Percentiles rank a stretch among this genome's conserved stretches.
phyloP scores from a whole-genome alignment of 1,140 invertebrate genomes.

The Pararge aegeria region DNA sequence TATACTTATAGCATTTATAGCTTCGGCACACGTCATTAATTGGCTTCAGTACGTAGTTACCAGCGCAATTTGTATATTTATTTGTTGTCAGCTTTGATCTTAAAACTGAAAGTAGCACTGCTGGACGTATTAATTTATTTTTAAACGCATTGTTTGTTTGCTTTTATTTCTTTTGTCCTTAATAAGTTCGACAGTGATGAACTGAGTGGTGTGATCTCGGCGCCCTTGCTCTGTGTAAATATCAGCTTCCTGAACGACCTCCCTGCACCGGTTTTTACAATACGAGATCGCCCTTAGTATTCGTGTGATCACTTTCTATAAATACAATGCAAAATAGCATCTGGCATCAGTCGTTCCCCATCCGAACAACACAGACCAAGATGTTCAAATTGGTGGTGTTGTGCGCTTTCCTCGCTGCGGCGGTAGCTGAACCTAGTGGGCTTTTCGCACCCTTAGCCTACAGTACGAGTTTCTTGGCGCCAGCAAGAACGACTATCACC shows the following conservation, averaged over 20 bases:
- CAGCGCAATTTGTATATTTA: not conserved
- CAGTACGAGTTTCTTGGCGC: constrained; percentile 48
- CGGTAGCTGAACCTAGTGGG: constrained; percentile 55
- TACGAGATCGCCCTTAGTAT: constrained; percentile 64
- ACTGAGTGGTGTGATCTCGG: constrained; percentile 45
- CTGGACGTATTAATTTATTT: not conserved
- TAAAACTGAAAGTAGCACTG: constrained; percentile 4
- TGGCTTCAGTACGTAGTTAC: not conserved
- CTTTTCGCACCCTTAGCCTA: constrained; percentile 51
- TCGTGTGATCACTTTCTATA: constrained; percentile 60
- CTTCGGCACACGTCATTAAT: not conserved
- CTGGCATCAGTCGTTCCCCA: constrained; percentile 60
- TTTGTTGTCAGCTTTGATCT: not conserved
- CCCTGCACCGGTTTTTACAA: constrained; percentile 67
- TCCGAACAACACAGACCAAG: constrained; percentile 70
- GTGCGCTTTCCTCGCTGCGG: constrained; percentile 77
- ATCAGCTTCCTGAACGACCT: constrained; percentile 63
- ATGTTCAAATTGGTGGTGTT: constrained; percentile 83
- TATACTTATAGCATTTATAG: not conserved
- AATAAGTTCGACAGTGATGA: constrained; percentile 46
- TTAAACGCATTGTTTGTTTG: constrained; percentile 3
- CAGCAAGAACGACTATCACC: constrained; percentile 57
- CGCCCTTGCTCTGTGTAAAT: constrained; percentile 63
- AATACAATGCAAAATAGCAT: constrained; percentile 52
- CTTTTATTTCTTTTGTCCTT: constrained; percentile 26